Conservation (phyloP, 2,888 invertebrate species). For the Conomelus anceps region DNA sequence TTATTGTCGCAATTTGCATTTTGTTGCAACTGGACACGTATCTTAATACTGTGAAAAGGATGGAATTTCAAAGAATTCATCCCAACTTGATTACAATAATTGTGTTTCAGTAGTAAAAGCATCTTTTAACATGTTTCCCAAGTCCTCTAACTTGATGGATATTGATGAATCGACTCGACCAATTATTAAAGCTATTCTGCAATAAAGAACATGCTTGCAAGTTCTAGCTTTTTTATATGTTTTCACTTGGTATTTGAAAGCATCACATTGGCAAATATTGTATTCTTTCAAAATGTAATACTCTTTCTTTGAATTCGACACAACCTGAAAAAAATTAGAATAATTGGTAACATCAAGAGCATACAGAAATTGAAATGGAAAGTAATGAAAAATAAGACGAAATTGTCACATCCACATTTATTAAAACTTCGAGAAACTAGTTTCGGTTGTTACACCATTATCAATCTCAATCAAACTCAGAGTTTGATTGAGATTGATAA, state of each 20-base stretch:
- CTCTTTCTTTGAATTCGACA: not conserved
- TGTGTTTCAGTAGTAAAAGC: not conserved
- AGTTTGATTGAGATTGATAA: no score
- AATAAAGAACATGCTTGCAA: not conserved
- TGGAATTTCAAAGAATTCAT: no score
- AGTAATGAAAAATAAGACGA: not conserved
- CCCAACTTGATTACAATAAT: no score
- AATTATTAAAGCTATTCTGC: not conserved
- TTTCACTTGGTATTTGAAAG: not conserved
- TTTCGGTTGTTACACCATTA: no score
- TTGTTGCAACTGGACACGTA: no score
- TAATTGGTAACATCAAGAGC: not conserved
- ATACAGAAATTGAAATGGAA: not conserved
- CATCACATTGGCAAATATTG: not conserved
- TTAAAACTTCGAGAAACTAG: no score
- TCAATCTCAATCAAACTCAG: no score
- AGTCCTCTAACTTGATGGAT: not conserved
- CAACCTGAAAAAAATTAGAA: not conserved
- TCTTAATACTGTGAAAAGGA: no score
- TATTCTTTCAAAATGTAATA: not conserved
- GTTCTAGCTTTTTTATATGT: not conserved
- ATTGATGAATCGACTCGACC: not conserved
- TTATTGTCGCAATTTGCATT: no score
- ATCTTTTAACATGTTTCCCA: not conserved
- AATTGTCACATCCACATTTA: not conserved